Evolutionary conservation across 2,888 invertebrate species (phyloP).

Genomic region (Caradrina clavipalpis): DNA sequence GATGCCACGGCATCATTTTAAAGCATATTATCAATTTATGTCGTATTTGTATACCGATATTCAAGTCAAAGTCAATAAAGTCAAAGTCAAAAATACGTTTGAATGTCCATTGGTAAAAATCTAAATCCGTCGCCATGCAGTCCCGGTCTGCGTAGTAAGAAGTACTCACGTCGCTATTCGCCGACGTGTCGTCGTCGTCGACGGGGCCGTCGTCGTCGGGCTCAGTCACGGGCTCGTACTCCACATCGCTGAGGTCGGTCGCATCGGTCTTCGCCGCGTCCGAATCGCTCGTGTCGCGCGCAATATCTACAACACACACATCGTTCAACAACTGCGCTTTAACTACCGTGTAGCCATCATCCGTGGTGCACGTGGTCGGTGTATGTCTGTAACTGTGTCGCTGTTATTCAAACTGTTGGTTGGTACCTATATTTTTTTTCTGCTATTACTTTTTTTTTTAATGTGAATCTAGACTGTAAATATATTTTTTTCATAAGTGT

Average conservation of each 20-base stretch:
- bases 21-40: no score
- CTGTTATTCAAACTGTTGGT: conserved; percentile 33
- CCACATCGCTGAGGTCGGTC: conserved; percentile 72
- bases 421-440: conserved; percentile 28
- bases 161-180: conserved; percentile 87
- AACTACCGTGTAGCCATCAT: conserved; percentile 48
- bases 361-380: conserved; percentile 7
- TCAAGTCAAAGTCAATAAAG: no score
- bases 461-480: neutral
- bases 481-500: conserved; percentile 2
- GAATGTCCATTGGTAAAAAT: no score
- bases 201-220: conserved; percentile 83
- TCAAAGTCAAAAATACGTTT: no score
- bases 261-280: conserved; percentile 60
- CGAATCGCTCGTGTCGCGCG: conserved; percentile 90
- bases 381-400: conserved; percentile 28
- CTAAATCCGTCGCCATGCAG: no score
- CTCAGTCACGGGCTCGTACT: conserved; percentile 89
- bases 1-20: no score
- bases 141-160: no score
- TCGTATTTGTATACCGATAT: no score
- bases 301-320: conserved; percentile 87
- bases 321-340: conserved; percentile 47
- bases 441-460: conserved; percentile 48
- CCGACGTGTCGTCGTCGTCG: conserved; percentile 84